A percentile compares a stretch with the other conserved stretches of the same genome.
These are phyloP conservation scores for Acleris sparsana DNA, from an alignment of 2,888 invertebrate species.

Conservation along the genomic window DNA sequence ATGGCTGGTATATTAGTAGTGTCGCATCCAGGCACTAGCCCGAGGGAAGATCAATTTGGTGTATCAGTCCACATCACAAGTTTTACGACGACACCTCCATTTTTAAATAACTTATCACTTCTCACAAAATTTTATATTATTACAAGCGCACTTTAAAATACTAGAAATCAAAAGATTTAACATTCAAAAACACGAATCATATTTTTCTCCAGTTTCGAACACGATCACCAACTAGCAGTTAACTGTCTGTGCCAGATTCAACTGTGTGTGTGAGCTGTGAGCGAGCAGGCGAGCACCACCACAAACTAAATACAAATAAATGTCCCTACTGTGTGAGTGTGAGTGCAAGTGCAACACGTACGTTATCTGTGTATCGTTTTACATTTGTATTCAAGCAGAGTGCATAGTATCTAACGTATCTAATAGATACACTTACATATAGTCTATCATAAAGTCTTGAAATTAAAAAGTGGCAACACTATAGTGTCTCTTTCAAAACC, in stretches of 20 bases:
- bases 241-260: conserved; percentile 13
- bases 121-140: conserved; percentile 7
- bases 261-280: conserved; percentile 11
- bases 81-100: conserved; percentile 33
- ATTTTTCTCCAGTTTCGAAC: conserved; percentile 10
- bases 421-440: neutral
- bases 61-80: conserved; percentile 19
- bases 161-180: conserved; percentile 16
- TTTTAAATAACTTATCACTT: conserved; percentile 22
- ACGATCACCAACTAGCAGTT: conserved; percentile 16
- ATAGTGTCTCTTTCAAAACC: too few relatives aligned
- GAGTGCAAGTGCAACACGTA: conserved; percentile 4
- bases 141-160: neutral
- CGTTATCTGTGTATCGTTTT: neutral
- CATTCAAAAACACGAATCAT: conserved; percentile 12
- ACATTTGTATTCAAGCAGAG: neutral
- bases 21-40: conserved; percentile 19
- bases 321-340: neutral
- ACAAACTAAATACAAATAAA: too few relatives aligned
- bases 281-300: too few relatives aligned
- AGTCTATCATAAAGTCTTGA: too few relatives aligned
- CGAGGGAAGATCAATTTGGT: conserved; percentile 30
- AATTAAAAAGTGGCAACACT: too few relatives aligned
- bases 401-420: too few relatives aligned
- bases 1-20: conserved; percentile 18